phyloP scores from a whole-genome alignment of 2,113 vertebrate genomes.

The Silurus asotus region DNA sequence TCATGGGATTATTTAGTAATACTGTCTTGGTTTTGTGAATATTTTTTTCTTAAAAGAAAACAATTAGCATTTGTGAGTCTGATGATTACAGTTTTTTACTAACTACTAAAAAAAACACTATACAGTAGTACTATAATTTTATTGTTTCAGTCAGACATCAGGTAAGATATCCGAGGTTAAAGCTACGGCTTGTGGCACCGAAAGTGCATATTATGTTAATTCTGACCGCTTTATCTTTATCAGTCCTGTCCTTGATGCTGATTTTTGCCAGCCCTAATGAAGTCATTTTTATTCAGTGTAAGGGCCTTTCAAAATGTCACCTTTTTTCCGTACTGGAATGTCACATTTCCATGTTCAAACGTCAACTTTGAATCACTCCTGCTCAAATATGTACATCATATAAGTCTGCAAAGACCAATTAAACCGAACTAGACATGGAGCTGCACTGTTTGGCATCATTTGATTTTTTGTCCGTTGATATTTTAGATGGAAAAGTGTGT shows the following conservation, averaged over 20 bases:
- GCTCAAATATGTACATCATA: constrained; percentile 51
- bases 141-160: not conserved
- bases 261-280: constrained; percentile 69
- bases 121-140: not conserved
- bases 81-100: not conserved
- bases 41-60: not conserved
- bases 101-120: not conserved
- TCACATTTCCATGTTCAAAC: constrained; percentile 75
- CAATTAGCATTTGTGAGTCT: not conserved
- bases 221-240: constrained; percentile 46
- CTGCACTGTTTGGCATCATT: constrained; percentile 62
- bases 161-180: not conserved
- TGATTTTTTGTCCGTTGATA: constrained; percentile 56
- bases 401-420: constrained; percentile 67
- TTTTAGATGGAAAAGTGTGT: constrained; percentile 50
- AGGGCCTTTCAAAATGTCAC: constrained; percentile 67
- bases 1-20: not conserved
- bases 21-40: not conserved
- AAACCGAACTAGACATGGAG: constrained; percentile 59
- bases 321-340: constrained; percentile 65
- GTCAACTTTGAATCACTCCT: constrained; percentile 57
- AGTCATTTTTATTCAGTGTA: constrained; percentile 65
- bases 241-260: constrained; percentile 44
- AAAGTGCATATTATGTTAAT: not conserved
- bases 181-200: not conserved